Conservation (phyloP, 2,888 invertebrate species). For the Nezara viridula region DNA sequence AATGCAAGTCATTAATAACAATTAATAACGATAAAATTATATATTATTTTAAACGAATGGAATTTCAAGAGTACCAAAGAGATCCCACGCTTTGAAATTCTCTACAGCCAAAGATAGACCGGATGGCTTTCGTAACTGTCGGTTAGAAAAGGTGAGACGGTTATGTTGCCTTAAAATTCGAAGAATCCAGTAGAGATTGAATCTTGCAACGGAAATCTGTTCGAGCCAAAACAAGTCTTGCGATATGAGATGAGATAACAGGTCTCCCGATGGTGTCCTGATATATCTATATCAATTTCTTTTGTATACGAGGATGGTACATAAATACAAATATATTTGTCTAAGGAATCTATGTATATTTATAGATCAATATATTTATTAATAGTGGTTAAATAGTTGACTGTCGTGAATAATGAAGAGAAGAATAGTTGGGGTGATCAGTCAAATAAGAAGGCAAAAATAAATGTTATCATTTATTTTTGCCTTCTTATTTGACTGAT, state of each 20-base stretch:
- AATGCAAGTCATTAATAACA: too few species aligned
- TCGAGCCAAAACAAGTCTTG: neutral
- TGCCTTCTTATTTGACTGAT: too few species aligned
- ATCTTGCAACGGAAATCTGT: conserved; percentile 3
- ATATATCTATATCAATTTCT: neutral
- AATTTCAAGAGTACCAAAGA: neutral
- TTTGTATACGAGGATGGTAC: neutral
- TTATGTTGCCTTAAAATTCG: conserved; percentile 4
- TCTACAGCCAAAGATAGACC: neutral
- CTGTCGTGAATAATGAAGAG: too few species aligned
- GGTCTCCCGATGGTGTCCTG: neutral
- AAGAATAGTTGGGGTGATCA: too few species aligned
- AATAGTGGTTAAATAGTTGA: too few species aligned
- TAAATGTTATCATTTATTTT: too few species aligned
- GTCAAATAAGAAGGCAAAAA: too few species aligned
- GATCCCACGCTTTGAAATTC: neutral
- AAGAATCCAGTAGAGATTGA: neutral
- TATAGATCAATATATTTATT: too few species aligned
- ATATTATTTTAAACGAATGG: neutral
- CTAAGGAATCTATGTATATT: too few species aligned
- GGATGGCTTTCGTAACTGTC: neutral
- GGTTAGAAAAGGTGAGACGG: neutral
- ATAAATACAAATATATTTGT: too few species aligned
- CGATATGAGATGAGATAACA: neutral
- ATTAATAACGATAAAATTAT: too few species aligned